A percentile compares a stretch with the other conserved stretches of the same genome.
phyloP scores from a whole-genome alignment of 2,113 vertebrate species.

The Microtus richardsoni region DNA sequence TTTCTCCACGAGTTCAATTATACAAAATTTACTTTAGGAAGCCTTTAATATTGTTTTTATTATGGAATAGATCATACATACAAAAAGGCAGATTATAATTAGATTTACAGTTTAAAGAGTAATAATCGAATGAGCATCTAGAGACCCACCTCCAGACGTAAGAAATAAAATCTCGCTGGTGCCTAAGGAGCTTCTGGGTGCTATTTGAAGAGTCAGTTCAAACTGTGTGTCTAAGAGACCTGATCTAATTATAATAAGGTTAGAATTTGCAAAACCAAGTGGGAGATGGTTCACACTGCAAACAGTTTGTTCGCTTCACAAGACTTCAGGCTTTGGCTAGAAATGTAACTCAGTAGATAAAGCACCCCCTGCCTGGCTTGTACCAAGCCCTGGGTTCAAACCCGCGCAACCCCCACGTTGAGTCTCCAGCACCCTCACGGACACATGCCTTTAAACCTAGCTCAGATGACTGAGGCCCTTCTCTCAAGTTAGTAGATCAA shows the following conservation, averaged over 20 bases:
- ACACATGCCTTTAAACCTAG: not conserved
- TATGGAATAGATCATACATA: slow-evolving; percentile 51
- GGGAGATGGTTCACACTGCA: not conserved
- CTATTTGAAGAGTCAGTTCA: slow-evolving; percentile 35
- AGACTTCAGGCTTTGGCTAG: not conserved
- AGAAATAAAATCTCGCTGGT: slow-evolving; percentile 34
- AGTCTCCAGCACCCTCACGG: not conserved
- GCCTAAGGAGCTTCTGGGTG: not conserved
- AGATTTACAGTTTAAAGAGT: slow-evolving; percentile 43
- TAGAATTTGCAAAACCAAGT: slow-evolving; percentile 46
- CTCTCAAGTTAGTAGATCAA: not conserved
- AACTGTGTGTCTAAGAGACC: slow-evolving; percentile 23
- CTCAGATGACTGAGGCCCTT: not conserved
- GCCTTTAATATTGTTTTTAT: slow-evolving; percentile 58
- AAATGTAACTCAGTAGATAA: not conserved
- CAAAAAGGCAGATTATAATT: slow-evolving; percentile 66
- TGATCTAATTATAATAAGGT: not conserved
- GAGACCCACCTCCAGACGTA: slow-evolving; percentile 32
- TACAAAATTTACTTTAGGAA: slow-evolving; percentile 67
- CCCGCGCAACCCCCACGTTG: not conserved
- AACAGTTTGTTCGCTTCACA: slow-evolving; percentile 27
- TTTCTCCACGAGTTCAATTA: slow-evolving; percentile 71
- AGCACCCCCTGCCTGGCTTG: not conserved
- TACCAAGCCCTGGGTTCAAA: not conserved
- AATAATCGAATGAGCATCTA: slow-evolving; percentile 34